Percentiles rank a stretch among this genome's conserved stretches.
phyloP scores from a whole-genome alignment of 2,797 vertebrate species.

The Intellagama lesueurii region DNA sequence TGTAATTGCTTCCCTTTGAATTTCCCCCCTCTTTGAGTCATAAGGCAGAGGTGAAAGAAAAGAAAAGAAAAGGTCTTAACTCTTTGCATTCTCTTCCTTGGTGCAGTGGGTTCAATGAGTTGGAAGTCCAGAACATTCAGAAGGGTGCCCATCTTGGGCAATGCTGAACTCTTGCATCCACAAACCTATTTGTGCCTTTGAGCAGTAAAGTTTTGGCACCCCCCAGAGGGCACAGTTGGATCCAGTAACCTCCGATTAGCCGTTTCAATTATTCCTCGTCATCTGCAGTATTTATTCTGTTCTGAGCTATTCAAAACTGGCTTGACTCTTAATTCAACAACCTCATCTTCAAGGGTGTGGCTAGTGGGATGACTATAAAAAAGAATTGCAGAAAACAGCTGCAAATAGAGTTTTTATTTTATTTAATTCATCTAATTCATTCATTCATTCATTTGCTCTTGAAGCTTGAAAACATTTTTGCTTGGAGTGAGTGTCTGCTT shows the following conservation, averaged over 20 bases:
- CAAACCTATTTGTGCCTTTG: neutral
- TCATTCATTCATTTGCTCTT: conserved; percentile 28
- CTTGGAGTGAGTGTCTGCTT: too few relatives aligned
- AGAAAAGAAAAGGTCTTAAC: neutral
- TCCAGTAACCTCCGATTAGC: too few relatives aligned
- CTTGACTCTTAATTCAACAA: neutral
- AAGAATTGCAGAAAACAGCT: conserved; percentile 52
- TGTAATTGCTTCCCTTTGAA: conserved; percentile 66
- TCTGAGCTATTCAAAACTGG: neutral
- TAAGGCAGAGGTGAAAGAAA: conserved; percentile 31
- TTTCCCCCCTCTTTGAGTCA: conserved; percentile 38
- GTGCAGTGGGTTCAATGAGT: too few relatives aligned
- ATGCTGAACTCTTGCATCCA: neutral
- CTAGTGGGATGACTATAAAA: conserved; percentile 58
- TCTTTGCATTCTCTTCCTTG: conserved; percentile 15
- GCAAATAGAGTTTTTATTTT: conserved; percentile 30
- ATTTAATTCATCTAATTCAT: conserved; percentile 37
- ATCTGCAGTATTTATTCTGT: neutral
- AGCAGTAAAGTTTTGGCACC: too few relatives aligned
- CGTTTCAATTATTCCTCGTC: neutral
- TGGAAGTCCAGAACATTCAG: neutral
- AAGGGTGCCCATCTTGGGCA: neutral
- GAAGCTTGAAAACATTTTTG: neutral
- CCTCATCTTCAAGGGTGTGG: conserved; percentile 41
- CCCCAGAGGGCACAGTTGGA: neutral